A percentile compares a stretch with the other conserved stretches of the same genome.
These are phyloP conservation scores for Drosophila bocqueti DNA, from an alignment of 1,140 invertebrate species.

Conservation along the genomic window DNA sequence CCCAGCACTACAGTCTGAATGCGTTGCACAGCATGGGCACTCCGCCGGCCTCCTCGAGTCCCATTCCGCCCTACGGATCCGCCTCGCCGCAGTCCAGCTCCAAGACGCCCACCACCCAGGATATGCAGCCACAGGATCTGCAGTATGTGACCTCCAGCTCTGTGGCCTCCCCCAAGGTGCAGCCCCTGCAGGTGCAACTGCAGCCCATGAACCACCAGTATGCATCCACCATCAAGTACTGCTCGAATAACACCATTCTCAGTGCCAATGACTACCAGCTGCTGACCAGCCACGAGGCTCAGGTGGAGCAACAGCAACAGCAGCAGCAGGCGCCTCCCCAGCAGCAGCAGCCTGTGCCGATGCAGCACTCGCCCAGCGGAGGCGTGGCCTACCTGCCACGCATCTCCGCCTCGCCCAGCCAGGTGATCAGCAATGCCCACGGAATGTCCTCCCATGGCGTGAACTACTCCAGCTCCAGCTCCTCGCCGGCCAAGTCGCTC, in stretches of 20 bases:
- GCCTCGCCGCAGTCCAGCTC: slow-evolving; percentile 68
- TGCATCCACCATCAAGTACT: slow-evolving; percentile 82
- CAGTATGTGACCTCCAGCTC: slow-evolving; percentile 59
- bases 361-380: slow-evolving; percentile 52
- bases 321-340: slow-evolving; percentile 35
- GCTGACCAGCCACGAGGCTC: slow-evolving; percentile 54
- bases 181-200: slow-evolving; percentile 66
- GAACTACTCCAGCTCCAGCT: slow-evolving; percentile 68
- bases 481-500: slow-evolving; percentile 65
- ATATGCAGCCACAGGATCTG: slow-evolving; percentile 60
- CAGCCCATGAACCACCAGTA: slow-evolving; percentile 77
- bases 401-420: slow-evolving; percentile 58
- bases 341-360: slow-evolving; percentile 37
- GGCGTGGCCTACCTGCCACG: slow-evolving; percentile 37
- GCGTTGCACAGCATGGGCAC: slow-evolving; percentile 72
- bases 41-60: slow-evolving; percentile 77
- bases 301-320: slow-evolving; percentile 46
- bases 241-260: slow-evolving; percentile 75
- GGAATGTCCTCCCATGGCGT: slow-evolving; percentile 35
- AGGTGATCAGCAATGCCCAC: slow-evolving; percentile 64
- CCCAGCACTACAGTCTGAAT: slow-evolving; percentile 59
- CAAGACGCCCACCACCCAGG: slow-evolving; percentile 57
- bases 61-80: slow-evolving; percentile 68
- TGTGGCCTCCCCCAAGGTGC: slow-evolving; percentile 33
- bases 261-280: slow-evolving; percentile 68